These are phyloP conservation scores for Sparidentex hasta DNA, from an alignment of 2,797 vertebrate genomes.

Conservation along the genomic window DNA sequence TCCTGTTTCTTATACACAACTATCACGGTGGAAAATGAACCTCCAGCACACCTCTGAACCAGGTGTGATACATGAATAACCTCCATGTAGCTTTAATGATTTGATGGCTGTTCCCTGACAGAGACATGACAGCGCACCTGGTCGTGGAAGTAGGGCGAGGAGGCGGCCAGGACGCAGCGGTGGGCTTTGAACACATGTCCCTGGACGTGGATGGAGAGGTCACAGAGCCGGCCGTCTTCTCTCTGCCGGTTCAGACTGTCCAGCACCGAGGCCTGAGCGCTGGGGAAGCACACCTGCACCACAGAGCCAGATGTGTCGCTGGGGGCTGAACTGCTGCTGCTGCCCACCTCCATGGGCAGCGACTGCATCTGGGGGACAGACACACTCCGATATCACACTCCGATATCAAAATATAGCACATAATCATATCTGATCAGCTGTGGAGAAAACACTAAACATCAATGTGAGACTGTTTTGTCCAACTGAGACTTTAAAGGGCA, in stretches of 20 bases:
- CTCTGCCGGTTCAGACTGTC: constrained; percentile 93
- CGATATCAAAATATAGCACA: too few relatives aligned
- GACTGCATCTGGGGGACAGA: constrained; percentile 77
- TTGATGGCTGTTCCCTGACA: neutral
- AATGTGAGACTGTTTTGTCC: neutral
- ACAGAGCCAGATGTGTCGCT: constrained; percentile 72
- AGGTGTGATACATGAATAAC: neutral
- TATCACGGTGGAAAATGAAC: neutral
- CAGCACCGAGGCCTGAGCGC: constrained; percentile 88
- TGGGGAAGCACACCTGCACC: constrained; percentile 92
- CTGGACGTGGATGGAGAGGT: constrained; percentile 95
- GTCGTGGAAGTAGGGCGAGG: constrained; percentile 96
- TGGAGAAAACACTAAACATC: neutral
- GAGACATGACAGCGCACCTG: constrained; percentile 79
- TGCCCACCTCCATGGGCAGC: constrained; percentile 77
- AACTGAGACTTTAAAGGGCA: neutral
- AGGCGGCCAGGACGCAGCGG: constrained; percentile 93
- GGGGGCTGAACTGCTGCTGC: constrained; percentile 70
- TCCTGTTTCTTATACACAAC: neutral
- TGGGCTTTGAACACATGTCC: constrained; percentile 94
- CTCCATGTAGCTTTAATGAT: neutral
- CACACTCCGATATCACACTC: too few relatives aligned
- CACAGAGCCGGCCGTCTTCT: constrained; percentile 92
- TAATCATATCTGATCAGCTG: neutral
- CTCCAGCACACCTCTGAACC: too few relatives aligned